phyloP scores from a whole-genome alignment of 2,888 invertebrate species.

The Hirtodrosophila cameraria region DNA sequence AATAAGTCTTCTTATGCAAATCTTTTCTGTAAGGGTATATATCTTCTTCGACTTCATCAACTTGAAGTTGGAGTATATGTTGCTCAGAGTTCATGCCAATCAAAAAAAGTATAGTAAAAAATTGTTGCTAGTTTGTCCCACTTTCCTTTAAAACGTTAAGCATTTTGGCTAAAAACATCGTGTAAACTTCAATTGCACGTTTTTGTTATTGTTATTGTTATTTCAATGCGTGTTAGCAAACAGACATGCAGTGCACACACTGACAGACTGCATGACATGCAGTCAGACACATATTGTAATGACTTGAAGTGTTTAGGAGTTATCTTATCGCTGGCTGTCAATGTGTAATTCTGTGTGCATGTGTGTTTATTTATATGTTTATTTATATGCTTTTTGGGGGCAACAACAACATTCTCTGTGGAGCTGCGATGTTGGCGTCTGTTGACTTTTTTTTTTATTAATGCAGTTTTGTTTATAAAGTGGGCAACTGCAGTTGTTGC shows the following conservation, averaged over 20 bases:
- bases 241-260: conserved; percentile 26
- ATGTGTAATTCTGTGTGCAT: conserved; percentile 7
- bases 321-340: conserved; percentile 53
- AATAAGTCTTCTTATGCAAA: no score
- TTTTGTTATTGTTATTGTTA: conserved; percentile 27
- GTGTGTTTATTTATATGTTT: conserved; percentile 33
- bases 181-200: conserved; percentile 15
- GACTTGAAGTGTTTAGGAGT: conserved; percentile 41
- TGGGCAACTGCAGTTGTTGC: conserved; percentile 35
- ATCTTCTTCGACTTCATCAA: no score
- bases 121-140: no score
- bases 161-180: not conserved
- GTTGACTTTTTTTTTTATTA: conserved; percentile 2
- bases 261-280: conserved; percentile 68
- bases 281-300: conserved; percentile 50
- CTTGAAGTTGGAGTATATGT: not conserved
- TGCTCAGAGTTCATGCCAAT: not conserved
- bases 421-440: conserved; percentile 34
- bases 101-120: no score
- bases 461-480: conserved; percentile 30
- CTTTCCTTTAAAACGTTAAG: not conserved
- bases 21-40: no score
- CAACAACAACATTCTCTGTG: conserved; percentile 10
- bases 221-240: conserved; percentile 27
- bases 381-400: conserved; percentile 31